Evolutionary conservation across 2,888 invertebrate genomes (phyloP).

Genomic region (Nemurella pictetii): DNA sequence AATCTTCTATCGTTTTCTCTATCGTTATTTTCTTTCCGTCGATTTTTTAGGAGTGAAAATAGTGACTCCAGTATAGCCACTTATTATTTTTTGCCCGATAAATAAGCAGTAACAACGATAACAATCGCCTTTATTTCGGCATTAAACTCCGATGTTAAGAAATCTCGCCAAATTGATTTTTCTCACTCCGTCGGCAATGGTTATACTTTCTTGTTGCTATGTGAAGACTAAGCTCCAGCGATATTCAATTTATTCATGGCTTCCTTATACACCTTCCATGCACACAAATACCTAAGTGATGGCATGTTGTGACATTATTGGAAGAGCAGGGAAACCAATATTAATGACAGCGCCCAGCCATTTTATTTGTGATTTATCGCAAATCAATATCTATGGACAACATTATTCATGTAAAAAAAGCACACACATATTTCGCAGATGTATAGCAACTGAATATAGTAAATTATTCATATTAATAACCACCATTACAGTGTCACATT

Average conservation of each 20-base stretch:
- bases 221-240: background rate
- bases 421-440: background rate
- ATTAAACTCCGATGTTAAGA: too few relatives aligned
- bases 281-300: background rate
- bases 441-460: background rate
- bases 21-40: background rate
- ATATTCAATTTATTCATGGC: background rate
- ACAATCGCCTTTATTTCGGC: too few relatives aligned
- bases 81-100: too few relatives aligned
- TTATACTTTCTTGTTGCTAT: background rate
- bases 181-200: too few relatives aligned
- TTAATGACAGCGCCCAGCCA: background rate
- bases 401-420: background rate
- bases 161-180: too few relatives aligned
- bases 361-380: background rate
- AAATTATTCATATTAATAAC: background rate
- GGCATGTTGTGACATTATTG: background rate
- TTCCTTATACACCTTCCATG: background rate
- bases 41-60: background rate
- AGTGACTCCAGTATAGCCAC: too few relatives aligned
- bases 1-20: background rate
- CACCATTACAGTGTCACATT: background rate
- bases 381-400: background rate
- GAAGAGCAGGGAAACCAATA: background rate
- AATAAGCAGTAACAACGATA: too few relatives aligned